phyloP scores from a whole-genome alignment of 2,797 vertebrate genomes.

The Sebastes hubbsi region DNA sequence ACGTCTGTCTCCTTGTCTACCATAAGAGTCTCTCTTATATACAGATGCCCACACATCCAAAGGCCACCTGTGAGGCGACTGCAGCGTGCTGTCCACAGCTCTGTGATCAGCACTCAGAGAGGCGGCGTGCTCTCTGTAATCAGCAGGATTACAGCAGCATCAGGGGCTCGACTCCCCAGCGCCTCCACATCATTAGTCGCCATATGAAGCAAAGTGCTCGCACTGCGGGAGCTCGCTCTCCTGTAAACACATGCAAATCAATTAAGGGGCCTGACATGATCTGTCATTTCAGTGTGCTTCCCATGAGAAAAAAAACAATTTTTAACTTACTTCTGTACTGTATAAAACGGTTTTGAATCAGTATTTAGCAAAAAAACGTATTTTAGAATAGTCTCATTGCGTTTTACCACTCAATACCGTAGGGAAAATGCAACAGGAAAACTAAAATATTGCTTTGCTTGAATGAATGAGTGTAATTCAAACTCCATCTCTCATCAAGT shows the following conservation, averaged over 20 bases:
- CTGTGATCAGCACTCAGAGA: conserved; percentile 55
- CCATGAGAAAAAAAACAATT: background rate
- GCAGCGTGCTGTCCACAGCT: conserved; percentile 46
- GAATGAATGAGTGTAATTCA: background rate
- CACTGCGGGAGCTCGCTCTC: conserved; percentile 62
- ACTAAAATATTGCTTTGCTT: background rate
- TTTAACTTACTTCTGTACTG: no score
- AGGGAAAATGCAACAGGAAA: background rate
- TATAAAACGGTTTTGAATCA: no score
- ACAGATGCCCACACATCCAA: conserved; percentile 37
- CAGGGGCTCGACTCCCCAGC: conserved; percentile 43
- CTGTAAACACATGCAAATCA: conserved; percentile 69
- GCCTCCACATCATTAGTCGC: conserved; percentile 64
- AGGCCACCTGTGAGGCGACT: conserved; percentile 50
- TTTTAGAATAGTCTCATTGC: background rate
- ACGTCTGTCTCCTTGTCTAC: background rate
- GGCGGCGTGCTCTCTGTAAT: conserved; percentile 58
- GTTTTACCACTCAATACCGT: background rate
- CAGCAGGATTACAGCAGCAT: conserved; percentile 66
- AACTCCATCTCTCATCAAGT: background rate
- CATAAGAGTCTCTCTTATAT: background rate
- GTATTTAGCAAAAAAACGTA: background rate
- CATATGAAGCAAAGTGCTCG: conserved; percentile 64
- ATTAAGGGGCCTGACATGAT: conserved; percentile 32
- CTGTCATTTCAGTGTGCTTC: conserved; percentile 39